These are phyloP conservation scores for Neopipo cinnamomea DNA, from an alignment of 2,113 vertebrate genomes.

Conservation along the genomic window DNA sequence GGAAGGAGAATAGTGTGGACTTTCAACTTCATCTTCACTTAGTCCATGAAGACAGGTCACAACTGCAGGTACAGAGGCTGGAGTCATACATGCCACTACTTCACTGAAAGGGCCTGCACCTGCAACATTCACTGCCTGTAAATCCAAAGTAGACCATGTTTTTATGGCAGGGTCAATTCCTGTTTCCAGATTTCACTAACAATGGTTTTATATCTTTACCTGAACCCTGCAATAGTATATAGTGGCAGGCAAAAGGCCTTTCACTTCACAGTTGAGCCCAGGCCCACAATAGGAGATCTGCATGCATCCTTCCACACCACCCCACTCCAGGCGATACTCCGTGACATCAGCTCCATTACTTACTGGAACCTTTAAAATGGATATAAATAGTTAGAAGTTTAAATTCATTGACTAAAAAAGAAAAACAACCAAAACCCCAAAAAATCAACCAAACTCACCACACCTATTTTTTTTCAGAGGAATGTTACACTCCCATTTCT, in stretches of 20 bases:
- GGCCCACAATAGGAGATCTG: constrained; percentile 88
- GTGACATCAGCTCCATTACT: constrained; percentile 88
- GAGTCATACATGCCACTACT: constrained; percentile 85
- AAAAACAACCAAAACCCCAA: neutral
- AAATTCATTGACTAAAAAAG: neutral
- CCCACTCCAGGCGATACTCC: constrained; percentile 94
- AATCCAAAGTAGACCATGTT: neutral
- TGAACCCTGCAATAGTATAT: constrained; percentile 93
- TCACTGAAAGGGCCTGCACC: constrained; percentile 92
- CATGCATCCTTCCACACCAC: constrained; percentile 91
- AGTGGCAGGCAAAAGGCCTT: constrained; percentile 90
- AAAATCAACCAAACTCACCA: neutral
- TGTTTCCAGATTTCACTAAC: neutral
- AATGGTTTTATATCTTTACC: constrained; percentile 69
- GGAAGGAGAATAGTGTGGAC: constrained; percentile 83
- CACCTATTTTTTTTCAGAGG: neutral
- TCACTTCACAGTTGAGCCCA: constrained; percentile 85
- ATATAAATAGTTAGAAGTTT: neutral
- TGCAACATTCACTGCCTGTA: constrained; percentile 86
- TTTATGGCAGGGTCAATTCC: neutral
- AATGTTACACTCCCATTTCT: neutral
- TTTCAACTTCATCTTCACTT: constrained; percentile 81
- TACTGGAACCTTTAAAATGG: constrained; percentile 77
- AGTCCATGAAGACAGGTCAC: constrained; percentile 85
- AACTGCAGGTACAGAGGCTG: constrained; percentile 89